phyloP scores from a whole-genome alignment of 2,113 vertebrate genomes.

The Chlamydotis undulata region DNA sequence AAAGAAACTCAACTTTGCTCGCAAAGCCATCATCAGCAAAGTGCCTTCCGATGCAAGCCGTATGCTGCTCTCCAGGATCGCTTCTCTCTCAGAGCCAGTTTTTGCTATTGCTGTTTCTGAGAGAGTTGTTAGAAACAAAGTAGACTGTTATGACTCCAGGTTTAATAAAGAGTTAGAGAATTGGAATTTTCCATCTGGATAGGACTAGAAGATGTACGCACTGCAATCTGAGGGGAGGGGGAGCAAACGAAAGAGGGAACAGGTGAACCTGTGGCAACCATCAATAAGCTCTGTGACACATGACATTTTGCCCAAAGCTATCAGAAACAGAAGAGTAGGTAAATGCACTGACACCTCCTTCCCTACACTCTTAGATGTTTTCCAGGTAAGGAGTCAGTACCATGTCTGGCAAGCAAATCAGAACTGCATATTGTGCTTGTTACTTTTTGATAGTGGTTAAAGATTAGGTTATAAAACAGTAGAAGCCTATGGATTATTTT shows the following conservation, averaged over 20 bases:
- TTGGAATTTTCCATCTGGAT: background rate
- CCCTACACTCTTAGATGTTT: background rate
- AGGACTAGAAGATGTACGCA: background rate
- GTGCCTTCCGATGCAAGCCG: background rate
- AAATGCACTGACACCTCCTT: background rate
- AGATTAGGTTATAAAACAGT: background rate
- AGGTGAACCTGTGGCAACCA: background rate
- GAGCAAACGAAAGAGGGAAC: background rate
- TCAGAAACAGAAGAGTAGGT: background rate
- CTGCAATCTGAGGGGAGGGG: background rate
- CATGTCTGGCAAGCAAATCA: background rate
- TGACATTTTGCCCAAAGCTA: background rate
- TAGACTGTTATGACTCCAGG: background rate
- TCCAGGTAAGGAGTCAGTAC: background rate
- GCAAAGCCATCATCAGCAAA: background rate
- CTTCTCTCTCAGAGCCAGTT: background rate
- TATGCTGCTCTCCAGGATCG: accelerated
- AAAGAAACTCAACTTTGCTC: background rate
- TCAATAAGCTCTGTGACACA: background rate
- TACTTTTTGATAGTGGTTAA: background rate
- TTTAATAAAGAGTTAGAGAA: background rate
- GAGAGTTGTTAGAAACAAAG: background rate
- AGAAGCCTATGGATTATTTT: background rate
- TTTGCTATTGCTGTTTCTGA: background rate
- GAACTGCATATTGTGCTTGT: background rate